A percentile compares a stretch with the other conserved stretches of the same genome.
These are phyloP conservation scores for Myioborus miniatus DNA, from an alignment of 2,797 vertebrate species.

Conservation along the genomic window DNA sequence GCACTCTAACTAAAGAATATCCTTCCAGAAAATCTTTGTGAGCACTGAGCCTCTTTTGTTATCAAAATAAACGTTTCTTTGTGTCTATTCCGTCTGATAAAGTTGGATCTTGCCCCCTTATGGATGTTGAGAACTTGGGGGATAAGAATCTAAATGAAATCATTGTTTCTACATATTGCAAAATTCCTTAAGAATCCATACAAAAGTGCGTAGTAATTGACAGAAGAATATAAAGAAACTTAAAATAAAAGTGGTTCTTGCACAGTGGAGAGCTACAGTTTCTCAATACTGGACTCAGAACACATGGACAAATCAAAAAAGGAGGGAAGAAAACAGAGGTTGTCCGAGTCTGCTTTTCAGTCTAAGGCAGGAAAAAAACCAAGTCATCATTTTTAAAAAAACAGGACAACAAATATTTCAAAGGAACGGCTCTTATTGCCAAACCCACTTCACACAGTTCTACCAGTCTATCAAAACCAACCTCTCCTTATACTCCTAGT, in stretches of 20 bases:
- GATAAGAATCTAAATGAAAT: neutral
- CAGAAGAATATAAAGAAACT: neutral
- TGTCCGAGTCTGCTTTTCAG: neutral
- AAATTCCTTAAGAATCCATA: neutral
- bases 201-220: neutral
- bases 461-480: neutral
- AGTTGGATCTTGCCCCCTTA: neutral
- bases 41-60: neutral
- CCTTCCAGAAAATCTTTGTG: neutral
- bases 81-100: neutral
- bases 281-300: neutral
- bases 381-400: neutral
- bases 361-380: neutral
- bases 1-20: neutral
- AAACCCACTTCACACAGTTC: neutral
- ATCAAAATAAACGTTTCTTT: neutral
- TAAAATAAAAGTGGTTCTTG: neutral
- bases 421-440: neutral
- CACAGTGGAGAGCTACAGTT: neutral
- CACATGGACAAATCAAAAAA: neutral
- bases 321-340: neutral
- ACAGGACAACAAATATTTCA: neutral
- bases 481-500: neutral
- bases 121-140: neutral
- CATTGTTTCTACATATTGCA: neutral